phyloP scores from a whole-genome alignment of 2,888 invertebrate species.

The Thumatha senex region DNA sequence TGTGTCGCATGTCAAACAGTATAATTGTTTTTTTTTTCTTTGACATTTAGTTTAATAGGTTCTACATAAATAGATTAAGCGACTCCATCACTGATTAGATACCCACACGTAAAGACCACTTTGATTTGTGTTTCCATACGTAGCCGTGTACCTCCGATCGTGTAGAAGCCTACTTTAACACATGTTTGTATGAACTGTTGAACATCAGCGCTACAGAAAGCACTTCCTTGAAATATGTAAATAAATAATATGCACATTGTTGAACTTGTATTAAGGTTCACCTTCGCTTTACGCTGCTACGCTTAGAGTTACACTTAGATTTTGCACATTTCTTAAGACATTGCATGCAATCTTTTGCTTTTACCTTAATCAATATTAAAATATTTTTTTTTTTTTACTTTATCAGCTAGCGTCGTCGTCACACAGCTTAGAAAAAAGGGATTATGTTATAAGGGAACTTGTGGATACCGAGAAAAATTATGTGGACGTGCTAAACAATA shows the following conservation, averaged over 20 bases:
- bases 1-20: too few relatives aligned
- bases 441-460: slow-evolving; percentile 96
- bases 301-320: slow-evolving; percentile 2
- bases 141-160: too few relatives aligned
- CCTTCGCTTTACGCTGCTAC: slow-evolving; percentile 9
- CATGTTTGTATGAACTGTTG: background rate
- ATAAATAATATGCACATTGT: slow-evolving; percentile 2
- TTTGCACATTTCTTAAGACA: slow-evolving; percentile 1
- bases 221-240: background rate
- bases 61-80: too few relatives aligned
- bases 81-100: too few relatives aligned
- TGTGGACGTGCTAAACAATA: slow-evolving; percentile 94
- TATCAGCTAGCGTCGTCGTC: slow-evolving; percentile 79
- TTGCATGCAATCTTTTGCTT: slow-evolving; percentile 5
- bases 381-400: slow-evolving; percentile 10
- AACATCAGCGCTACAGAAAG: slow-evolving; percentile 5
- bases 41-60: too few relatives aligned
- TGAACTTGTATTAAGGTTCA: background rate
- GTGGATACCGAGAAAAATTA: slow-evolving; percentile 99
- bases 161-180: too few relatives aligned
- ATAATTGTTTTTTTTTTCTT: too few relatives aligned
- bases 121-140: too few relatives aligned
- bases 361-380: background rate
- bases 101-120: too few relatives aligned
- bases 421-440: slow-evolving; percentile 92